These are phyloP conservation scores for Gambusia yucatana DNA, from an alignment of 2,797 vertebrate species.

Conservation along the genomic window DNA sequence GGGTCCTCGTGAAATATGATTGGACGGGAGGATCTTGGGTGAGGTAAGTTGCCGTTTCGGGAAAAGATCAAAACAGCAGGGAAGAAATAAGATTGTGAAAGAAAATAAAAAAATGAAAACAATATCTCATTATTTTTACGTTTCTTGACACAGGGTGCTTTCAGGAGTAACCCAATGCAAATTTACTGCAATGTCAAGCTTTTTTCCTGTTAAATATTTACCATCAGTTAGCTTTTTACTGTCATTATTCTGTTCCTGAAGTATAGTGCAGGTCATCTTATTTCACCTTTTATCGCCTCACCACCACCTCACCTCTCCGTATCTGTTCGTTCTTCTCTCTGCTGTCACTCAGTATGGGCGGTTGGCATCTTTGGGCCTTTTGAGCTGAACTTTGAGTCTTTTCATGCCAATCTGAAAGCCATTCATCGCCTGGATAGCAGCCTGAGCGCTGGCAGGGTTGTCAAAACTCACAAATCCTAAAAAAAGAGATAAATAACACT, in stretches of 20 bases:
- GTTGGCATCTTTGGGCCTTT: constrained; percentile 95
- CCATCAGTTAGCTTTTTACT: constrained; percentile 53
- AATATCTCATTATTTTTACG: constrained; percentile 73
- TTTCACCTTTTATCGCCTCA: constrained; percentile 21
- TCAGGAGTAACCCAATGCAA: constrained; percentile 52
- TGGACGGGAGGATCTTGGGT: constrained; percentile 82
- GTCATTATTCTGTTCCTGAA: constrained; percentile 37
- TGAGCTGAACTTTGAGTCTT: constrained; percentile 94
- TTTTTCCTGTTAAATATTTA: constrained; percentile 42
- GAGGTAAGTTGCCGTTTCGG: constrained; percentile 83
- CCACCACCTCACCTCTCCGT: constrained; percentile 51
- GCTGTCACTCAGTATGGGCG: constrained; percentile 88
- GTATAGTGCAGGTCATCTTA: constrained; percentile 36
- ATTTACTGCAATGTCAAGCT: constrained; percentile 56
- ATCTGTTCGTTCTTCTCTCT: constrained; percentile 41
- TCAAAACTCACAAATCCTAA: constrained; percentile 95
- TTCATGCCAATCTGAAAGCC: constrained; percentile 98
- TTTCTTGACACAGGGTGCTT: constrained; percentile 59
- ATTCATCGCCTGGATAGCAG: constrained; percentile 86
- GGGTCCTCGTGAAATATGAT: constrained; percentile 84
- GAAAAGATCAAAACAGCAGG: constrained; percentile 84
- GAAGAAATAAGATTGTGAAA: constrained; percentile 76
- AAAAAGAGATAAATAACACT: constrained; percentile 7
- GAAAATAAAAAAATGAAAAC: constrained; percentile 77
- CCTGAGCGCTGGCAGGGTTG: constrained; percentile 94